A percentile compares a stretch with the other conserved stretches of the same genome.
These are phyloP conservation scores for Monopis laevigella DNA, from an alignment of 2,888 invertebrate genomes.

Conservation along the genomic window DNA sequence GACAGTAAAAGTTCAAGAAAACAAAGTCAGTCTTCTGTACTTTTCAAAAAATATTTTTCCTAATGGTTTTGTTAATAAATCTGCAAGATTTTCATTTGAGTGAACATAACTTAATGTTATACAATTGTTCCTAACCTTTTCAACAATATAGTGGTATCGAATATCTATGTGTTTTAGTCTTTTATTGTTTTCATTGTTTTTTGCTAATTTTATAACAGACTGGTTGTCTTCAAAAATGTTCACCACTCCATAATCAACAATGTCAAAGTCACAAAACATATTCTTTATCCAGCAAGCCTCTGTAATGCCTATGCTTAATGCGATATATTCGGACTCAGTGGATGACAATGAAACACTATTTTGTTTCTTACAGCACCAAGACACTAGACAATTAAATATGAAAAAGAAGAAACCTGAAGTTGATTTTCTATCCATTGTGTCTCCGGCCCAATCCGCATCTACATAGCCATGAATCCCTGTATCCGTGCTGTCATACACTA, in stretches of 20 bases:
- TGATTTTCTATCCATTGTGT: constrained; percentile 13
- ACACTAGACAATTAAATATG: constrained; percentile 13
- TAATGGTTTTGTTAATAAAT: constrained; percentile 16
- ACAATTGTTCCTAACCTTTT: background rate
- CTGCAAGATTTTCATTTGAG: constrained; percentile 13
- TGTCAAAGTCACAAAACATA: constrained; percentile 7
- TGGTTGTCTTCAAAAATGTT: constrained; percentile 10
- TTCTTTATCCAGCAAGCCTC: constrained; percentile 14
- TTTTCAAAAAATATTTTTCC: constrained; percentile 11
- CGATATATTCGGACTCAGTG: constrained; percentile 12
- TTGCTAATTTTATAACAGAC: constrained; percentile 9
- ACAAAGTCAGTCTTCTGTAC: no score
- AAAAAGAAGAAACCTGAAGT: constrained; percentile 15
- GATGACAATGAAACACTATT: constrained; percentile 10
- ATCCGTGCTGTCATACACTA: constrained; percentile 5
- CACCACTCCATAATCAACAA: background rate
- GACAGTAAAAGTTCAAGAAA: no score
- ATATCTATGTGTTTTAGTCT: constrained; percentile 9
- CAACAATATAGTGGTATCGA: constrained; percentile 9
- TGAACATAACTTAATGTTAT: constrained; percentile 13
- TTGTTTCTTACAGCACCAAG: constrained; percentile 14
- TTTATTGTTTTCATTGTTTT: constrained; percentile 10
- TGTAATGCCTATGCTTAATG: background rate
- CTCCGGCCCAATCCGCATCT: constrained; percentile 16
- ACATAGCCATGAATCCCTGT: constrained; percentile 12